Evolutionary conservation across 2,113 vertebrate genomes (phyloP), one percentile per base, ranked within the genome.

Genomic region (Uria aalge): DNA sequence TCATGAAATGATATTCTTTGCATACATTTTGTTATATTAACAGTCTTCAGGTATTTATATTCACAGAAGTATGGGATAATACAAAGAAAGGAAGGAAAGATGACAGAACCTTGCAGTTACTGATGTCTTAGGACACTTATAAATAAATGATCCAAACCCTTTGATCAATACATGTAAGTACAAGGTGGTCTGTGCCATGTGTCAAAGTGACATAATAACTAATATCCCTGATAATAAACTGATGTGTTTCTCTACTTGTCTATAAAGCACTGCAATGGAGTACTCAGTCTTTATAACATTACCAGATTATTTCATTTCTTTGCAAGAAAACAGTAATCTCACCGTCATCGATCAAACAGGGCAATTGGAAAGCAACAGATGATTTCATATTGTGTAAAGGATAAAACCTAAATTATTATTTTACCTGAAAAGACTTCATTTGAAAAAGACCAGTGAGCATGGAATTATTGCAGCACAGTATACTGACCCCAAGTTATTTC

Each of bases 161-260:
- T 72, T 83, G 11, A 93, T 88, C 64, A 82, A 85, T 95, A 83
- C 6, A 56, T 21, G 3, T 69, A 95, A 82, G 19, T 67, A 85
- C 56, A 63, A 72, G 24, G 45, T 64, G 43, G 19, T 59, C 72
- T 75, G 18, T 92, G 22, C 4, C 71, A 41, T 72, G 59, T 57
- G 52, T 88, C 59, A 95, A 95, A 97, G 36, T 74, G 48, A 48
- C 62, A 84, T 30, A 50, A 90, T 75, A 95, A 93, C 94, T 97
- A 95, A 93, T 94, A 93, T 48, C 16, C 57, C 23, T 91, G 67
- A 80, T 41, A 93, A 52, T 72, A 94, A 63, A 43, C 55, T 50
- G 86, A 55, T 74, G 32, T 86, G 55, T 91, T 88, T 91, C 50
- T 96, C 18, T 56, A 55, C 11, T 93, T 87, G 11, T 83, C 15